Conservation (phyloP, 2,888 invertebrate species). For the Apodemia zela region DNA sequence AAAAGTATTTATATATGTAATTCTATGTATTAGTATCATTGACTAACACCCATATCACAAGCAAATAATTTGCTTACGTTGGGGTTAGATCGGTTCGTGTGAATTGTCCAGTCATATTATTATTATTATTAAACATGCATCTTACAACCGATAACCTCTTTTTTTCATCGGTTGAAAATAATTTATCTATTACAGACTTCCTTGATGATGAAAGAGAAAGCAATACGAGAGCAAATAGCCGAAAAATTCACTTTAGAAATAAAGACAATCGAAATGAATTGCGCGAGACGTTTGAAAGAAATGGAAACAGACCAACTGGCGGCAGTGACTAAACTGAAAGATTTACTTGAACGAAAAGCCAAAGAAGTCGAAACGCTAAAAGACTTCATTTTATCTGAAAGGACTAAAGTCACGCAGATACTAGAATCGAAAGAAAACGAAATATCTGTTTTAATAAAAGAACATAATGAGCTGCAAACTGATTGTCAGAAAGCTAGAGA, state of each 20-base stretch:
- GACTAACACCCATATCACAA: no score
- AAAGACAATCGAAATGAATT: conserved; percentile 78
- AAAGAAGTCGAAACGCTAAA: conserved; percentile 75
- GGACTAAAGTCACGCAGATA: conserved; percentile 71
- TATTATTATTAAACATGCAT: no score
- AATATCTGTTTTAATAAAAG: conserved; percentile 66
- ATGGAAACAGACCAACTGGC: conserved; percentile 72
- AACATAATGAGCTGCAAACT: conserved; percentile 57
- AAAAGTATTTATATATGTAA: no score
- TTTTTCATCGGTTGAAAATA: no score
- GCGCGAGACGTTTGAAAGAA: conserved; percentile 68
- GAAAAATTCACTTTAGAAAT: conserved; percentile 83
- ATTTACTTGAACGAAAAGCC: conserved; percentile 72
- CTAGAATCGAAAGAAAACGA: conserved; percentile 75
- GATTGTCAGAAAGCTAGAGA: conserved; percentile 63
- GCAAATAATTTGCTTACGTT: no score
- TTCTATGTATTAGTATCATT: no score
- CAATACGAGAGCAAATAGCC: conserved; percentile 84
- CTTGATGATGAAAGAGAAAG: conserved; percentile 76
- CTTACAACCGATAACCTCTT: no score
- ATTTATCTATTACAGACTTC: conserved; percentile 56
- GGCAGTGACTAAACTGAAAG: conserved; percentile 67
- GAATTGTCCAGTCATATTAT: no score
- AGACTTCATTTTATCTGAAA: conserved; percentile 72
- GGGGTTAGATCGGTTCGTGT: no score